Conservation (phyloP, 2,888 invertebrate species). For the Acrobeloides nanus region DNA sequence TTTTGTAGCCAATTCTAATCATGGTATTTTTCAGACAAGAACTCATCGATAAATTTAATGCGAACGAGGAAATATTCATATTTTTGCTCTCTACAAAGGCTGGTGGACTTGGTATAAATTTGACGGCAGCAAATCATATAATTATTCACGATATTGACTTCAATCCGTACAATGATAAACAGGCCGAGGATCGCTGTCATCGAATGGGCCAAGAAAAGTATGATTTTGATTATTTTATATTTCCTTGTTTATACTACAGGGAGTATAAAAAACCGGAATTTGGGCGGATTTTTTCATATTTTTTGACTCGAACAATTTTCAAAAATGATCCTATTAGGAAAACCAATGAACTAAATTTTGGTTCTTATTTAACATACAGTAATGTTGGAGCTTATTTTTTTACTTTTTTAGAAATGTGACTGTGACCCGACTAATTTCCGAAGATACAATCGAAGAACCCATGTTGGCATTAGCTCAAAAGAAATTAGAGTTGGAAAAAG, state of each 20-base stretch:
- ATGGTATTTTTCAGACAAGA: conserved; percentile 70
- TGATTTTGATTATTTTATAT: background rate
- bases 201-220: conserved; percentile 42
- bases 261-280: no score
- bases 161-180: conserved; percentile 93
- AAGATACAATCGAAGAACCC: conserved; percentile 83
- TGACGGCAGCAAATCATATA: conserved; percentile 87
- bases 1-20: no score
- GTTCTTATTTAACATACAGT: background rate
- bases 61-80: conserved; percentile 54
- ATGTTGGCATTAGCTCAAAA: conserved; percentile 81
- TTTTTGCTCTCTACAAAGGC: conserved; percentile 61
- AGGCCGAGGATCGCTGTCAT: conserved; percentile 71
- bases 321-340: no score
- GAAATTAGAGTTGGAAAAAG: conserved; percentile 81
- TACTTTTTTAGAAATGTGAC: conserved; percentile 66
- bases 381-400: background rate
- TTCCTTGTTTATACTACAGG: no score
- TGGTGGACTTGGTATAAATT: conserved; percentile 89
- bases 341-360: background rate
- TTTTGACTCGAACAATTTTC: no score
- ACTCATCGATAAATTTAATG: conserved; percentile 79
- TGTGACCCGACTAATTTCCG: conserved; percentile 75
- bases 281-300: no score
- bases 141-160: conserved; percentile 95